Percentiles rank a stretch among this genome's conserved stretches.
Evolutionary conservation across 2,113 vertebrate genomes (phyloP).

Genomic region (Orcinus orca): DNA sequence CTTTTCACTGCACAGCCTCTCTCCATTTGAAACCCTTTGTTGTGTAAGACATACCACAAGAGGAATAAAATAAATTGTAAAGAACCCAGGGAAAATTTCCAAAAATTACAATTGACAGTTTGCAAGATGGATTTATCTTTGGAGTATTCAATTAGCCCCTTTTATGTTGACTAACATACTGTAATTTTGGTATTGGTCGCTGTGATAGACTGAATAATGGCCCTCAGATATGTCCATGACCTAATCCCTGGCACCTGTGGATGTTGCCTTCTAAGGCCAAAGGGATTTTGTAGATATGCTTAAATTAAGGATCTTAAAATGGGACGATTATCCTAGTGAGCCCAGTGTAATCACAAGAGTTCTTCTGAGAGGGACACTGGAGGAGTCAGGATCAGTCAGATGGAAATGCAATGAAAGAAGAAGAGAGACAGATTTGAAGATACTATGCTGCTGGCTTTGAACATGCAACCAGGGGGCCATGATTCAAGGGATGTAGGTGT

Average conservation of each 20-base stretch:
- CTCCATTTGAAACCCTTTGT: not conserved
- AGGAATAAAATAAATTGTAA: conserved; percentile 49
- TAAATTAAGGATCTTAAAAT: not conserved
- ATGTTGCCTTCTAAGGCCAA: not conserved
- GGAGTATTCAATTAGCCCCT: not conserved
- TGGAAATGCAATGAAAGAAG: not conserved
- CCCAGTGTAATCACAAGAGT: not conserved
- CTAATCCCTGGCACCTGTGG: not conserved
- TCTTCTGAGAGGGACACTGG: not conserved
- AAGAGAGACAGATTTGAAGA: not conserved
- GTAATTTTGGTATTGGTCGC: not conserved
- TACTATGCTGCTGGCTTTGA: not conserved
- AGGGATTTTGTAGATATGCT: not conserved
- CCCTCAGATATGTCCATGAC: not conserved
- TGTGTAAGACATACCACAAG: conserved; percentile 12
- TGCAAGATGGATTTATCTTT: not conserved
- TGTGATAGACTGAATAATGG: not conserved
- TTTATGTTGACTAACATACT: not conserved
- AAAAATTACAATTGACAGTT: not conserved
- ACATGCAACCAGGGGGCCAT: not conserved
- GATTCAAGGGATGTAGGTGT: not conserved
- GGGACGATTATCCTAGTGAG: not conserved
- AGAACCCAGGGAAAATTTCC: not conserved
- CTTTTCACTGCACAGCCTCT: not conserved
- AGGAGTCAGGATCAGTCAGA: not conserved